Evolutionary conservation across 1,140 invertebrate species (phyloP).

Genomic region (Drosophila pectinifera): DNA sequence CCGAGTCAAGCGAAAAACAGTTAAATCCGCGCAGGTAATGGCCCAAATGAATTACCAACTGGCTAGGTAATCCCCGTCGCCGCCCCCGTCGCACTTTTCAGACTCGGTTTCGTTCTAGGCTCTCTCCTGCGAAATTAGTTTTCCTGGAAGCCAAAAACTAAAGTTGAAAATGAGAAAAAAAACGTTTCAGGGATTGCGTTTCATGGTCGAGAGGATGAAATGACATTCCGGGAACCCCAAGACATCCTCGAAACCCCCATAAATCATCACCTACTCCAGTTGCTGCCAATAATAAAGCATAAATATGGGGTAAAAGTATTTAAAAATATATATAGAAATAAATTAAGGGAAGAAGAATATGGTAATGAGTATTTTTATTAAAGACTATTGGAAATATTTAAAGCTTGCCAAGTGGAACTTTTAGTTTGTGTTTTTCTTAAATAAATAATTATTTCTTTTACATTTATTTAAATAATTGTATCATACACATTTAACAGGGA

Average conservation of each 20-base stretch:
- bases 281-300: conserved; percentile 9
- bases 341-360: neutral
- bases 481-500: neutral
- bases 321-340: neutral
- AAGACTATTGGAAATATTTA: neutral
- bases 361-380: neutral
- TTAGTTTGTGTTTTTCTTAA: neutral
- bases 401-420: too few species aligned
- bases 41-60: conserved; percentile 32
- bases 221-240: conserved; percentile 29
- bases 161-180: neutral
- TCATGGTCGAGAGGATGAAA: conserved; percentile 17
- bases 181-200: conserved; percentile 20
- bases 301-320: conserved; percentile 4
- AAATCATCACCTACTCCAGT: conserved; percentile 10
- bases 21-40: conserved; percentile 46
- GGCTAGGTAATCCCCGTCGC: conserved; percentile 15
- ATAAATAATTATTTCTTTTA: neutral
- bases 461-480: neutral
- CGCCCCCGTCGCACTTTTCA: neutral
- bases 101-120: conserved; percentile 11
- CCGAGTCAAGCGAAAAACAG: conserved; percentile 38
- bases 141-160: conserved; percentile 26
- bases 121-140: conserved; percentile 27
- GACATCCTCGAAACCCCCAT: conserved; percentile 4